Base-by-base conservation (phyloP, 2,113 vertebrate genomes). In the Bubalus kerabau region DNA sequence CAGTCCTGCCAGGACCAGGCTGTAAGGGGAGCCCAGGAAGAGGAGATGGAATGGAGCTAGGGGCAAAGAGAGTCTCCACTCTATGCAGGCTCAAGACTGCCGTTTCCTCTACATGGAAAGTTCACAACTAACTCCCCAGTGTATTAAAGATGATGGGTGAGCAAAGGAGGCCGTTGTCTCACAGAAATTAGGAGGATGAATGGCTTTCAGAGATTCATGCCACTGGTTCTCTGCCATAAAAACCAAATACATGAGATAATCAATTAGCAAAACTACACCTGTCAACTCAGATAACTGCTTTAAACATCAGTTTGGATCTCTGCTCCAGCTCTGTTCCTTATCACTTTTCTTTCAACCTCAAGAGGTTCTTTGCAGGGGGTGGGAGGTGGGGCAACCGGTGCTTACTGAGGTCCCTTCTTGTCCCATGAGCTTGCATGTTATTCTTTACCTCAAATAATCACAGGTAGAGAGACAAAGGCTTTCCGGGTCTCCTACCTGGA, bases 401-500 rank as follows among this genome's bases (percentile, higher is more conserved):
- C 67, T 40, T 26, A 26, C 71, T 43, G 36, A 43, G 40, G 40
- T 76, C 71, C 71, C 40, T 43, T 76, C 36, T 24, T 76, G 17
- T 15, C 71, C 40, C 71, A 76, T 76, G 3, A 43, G 40, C 40
- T 40, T 43, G 23, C 23, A 15, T 32, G 71, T 26, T 50, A 56
- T 83, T 97, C 48, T 64, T 92, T 64, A 87, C 88, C 50, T 86
- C 36, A 46, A 83, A 64, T 90, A 36, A 88, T 62, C 52, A 64
- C 23, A 94, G 26, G 15, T 3, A 40, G 60, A 91, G 13, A 15
- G 54, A 87, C n/a, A 87, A 54, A 95, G 54, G 54, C 52, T 96
- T 88, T 57, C 56, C 32, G n/a, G 54, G 40, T 93, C 50, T 60
- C 30, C 26, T 95, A 89, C 52, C 62, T 90, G 52, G 50, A 57